These are phyloP conservation scores for Oryzias dopingdopingensis DNA, from an alignment of 2,797 vertebrate species.

Conservation along the genomic window DNA sequence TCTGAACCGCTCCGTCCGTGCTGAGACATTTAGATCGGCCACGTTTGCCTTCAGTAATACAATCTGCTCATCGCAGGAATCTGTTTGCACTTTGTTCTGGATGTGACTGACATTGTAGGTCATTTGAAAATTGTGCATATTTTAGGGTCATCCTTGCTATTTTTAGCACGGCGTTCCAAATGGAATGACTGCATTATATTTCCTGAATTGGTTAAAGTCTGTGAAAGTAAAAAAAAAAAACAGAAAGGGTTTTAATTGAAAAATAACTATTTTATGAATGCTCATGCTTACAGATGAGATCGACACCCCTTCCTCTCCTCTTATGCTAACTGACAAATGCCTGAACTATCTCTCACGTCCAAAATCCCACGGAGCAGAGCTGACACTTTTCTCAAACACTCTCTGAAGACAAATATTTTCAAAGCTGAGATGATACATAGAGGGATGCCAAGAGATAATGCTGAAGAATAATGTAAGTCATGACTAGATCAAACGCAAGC, in stretches of 20 bases:
- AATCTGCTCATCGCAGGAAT: slow-evolving; percentile 47
- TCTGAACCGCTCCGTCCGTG: slow-evolving; percentile 49
- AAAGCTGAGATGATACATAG: slow-evolving; percentile 17
- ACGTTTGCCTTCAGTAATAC: slow-evolving; percentile 46
- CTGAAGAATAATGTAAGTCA: slow-evolving; percentile 24
- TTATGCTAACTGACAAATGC: slow-evolving; percentile 40
- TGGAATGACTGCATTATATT: too few relatives aligned
- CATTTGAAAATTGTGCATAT: slow-evolving; percentile 26
- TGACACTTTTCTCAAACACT: slow-evolving; percentile 34
- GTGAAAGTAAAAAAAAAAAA: not conserved
- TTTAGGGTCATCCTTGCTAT: slow-evolving; percentile 13
- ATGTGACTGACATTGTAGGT: slow-evolving; percentile 50
- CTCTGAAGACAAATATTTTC: slow-evolving; percentile 26
- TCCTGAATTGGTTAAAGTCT: not conserved
- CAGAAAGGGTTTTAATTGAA: not conserved
- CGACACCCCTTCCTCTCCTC: slow-evolving; percentile 33
- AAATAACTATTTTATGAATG: slow-evolving; percentile 5
- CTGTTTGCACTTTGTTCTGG: slow-evolving; percentile 55
- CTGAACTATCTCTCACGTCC: slow-evolving; percentile 33
- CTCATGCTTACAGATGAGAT: slow-evolving; percentile 12
- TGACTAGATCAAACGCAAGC: slow-evolving; percentile 42
- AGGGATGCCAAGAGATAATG: slow-evolving; percentile 6
- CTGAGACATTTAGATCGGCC: slow-evolving; percentile 47
- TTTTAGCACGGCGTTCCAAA: slow-evolving; percentile 2
- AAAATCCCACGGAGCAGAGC: slow-evolving; percentile 3